Base-by-base conservation (phyloP, 2,797 vertebrate genomes). In the Diplodus puntazzo region DNA sequence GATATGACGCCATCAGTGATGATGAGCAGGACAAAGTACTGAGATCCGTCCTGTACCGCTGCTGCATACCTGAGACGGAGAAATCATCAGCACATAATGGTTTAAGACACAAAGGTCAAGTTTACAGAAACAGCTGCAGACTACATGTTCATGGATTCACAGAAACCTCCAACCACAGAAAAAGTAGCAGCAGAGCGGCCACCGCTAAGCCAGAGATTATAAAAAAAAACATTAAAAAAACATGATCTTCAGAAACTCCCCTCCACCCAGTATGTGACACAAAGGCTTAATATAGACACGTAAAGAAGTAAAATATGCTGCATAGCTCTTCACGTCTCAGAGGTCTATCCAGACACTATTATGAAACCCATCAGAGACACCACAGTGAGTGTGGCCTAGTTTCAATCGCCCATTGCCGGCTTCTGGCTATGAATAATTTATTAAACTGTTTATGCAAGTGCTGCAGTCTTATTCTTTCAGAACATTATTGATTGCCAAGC, bases 1-100 rank as follows among this genome's bases (percentile, higher is more conserved):
- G 98, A 99, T 93, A 99, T 99, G 90, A 99, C 98, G 2, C 98
- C 98, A 0, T 99, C 98, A 0, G 98, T 99, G 93, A 99, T 98
- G 95, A 99, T 99, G 86, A 99, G 97, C 62, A 99, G 94, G 62
- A 99, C 96, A 1, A 98, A 99, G 89, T 99, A 99, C 92, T 98
- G 98, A 46, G 98, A 97, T 54, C 98, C 98, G 0, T 99, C 98
- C 89, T 97, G 96, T 77, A 98, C 97, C 0, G 94, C 94, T 0
- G 96, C 96, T 0, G 97, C 98, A 0, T 96, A 96, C 81, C 98
- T 98, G 94, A 11, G 62, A 69, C 42, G 80, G 49, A 86, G 21
- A 75, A 43, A 73, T 48, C 55, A 81, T 11, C 14, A 77, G 27
- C n/a, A 39, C 9, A 49, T 16, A 63, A 23, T 5, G 18, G 9